Percentiles rank a stretch among this genome's conserved stretches.
Conservation (phyloP, 1,140 invertebrate genomes). For the Apocrypta bakeri region DNA sequence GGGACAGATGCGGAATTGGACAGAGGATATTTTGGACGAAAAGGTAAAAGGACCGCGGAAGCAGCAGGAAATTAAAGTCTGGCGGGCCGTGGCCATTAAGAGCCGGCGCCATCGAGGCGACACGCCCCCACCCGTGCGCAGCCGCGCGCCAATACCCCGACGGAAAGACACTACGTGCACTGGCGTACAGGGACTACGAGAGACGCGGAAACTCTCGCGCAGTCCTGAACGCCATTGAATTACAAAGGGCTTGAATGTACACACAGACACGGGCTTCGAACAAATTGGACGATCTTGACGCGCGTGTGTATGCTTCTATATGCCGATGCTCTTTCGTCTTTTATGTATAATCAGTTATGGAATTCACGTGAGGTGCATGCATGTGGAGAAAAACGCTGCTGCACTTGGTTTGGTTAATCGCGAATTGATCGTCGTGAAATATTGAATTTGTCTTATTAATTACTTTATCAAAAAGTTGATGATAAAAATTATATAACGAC, state of each 20-base stretch:
- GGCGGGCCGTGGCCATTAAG: constrained; percentile 74
- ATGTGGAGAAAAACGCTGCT: no score
- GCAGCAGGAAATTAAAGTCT: constrained; percentile 75
- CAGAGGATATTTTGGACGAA: constrained; percentile 67
- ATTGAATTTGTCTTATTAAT: no score
- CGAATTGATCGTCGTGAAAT: no score
- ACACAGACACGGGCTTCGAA: not conserved
- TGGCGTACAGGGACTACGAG: not conserved
- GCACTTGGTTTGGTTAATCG: no score
- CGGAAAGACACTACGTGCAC: constrained; percentile 65
- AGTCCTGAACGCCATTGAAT: not conserved
- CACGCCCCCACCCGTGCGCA: constrained; percentile 68
- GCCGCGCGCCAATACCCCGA: constrained; percentile 47
- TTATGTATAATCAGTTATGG: no score
- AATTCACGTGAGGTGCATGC: no score
- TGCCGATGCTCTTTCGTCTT: no score
- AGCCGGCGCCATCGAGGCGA: constrained; percentile 75
- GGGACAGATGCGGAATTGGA: constrained; percentile 14
- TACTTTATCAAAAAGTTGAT: no score
- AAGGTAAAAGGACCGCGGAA: constrained; percentile 71
- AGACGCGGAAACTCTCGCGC: not conserved
- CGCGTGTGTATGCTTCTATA: no score
- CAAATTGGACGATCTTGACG: constrained; percentile 35
- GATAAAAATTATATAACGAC: no score
- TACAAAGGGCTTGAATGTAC: not conserved